Percentiles rank a stretch among this genome's conserved stretches.
Evolutionary conservation across 2,797 vertebrate species (phyloP).

Genomic region (Syngnathus acus): DNA sequence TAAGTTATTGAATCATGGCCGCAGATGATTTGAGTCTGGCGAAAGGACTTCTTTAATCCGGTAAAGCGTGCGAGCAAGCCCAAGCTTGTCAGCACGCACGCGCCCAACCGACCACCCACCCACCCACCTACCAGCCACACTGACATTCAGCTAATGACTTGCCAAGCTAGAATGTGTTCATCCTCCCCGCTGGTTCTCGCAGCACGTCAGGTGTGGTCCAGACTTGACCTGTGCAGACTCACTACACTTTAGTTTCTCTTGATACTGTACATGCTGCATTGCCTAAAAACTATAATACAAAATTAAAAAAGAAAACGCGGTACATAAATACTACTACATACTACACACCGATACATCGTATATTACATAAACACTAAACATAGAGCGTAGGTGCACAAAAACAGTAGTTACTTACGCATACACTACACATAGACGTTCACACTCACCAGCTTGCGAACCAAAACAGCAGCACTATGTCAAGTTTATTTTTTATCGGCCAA

Average conservation of each 20-base stretch:
- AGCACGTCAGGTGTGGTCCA: conserved; percentile 12
- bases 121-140: background rate
- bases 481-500: too few species aligned
- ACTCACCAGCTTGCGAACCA: too few species aligned
- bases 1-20: conserved; percentile 47
- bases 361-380: background rate
- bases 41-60: conserved; percentile 53
- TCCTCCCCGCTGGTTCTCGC: conserved; percentile 48
- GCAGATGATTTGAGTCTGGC: conserved; percentile 37
- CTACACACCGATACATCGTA: background rate
- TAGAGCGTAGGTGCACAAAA: too few species aligned
- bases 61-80: conserved; percentile 42
- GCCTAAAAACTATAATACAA: background rate
- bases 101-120: background rate
- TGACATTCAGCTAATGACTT: conserved; percentile 65
- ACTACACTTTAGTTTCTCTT: background rate
- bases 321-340: background rate
- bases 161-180: conserved; percentile 50
- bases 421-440: too few species aligned
- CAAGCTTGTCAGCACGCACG: conserved; percentile 20
- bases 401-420: too few species aligned
- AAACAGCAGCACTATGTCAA: too few species aligned
- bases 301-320: too few species aligned
- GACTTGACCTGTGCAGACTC: background rate
- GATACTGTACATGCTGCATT: background rate